These are phyloP conservation scores for Semaprochilodus insignis DNA, from an alignment of 2,797 vertebrate genomes.

Conservation along the genomic window DNA sequence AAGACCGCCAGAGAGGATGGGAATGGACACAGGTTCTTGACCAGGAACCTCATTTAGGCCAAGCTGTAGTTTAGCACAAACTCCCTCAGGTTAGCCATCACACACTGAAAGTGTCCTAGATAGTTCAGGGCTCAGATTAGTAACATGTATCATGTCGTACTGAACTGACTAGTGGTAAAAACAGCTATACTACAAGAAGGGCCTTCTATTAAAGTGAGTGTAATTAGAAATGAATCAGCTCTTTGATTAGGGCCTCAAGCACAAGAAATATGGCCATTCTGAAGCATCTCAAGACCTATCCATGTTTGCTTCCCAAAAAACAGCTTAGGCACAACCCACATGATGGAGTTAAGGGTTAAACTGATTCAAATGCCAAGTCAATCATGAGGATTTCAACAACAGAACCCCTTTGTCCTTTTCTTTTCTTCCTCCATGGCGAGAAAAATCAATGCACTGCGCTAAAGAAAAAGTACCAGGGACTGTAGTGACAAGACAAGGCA, in stretches of 20 bases:
- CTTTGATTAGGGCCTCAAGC: not conserved
- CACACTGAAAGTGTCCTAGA: not conserved
- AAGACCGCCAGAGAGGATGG: too few relatives aligned
- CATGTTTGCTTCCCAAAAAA: not conserved
- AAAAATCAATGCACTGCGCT: slow-evolving; percentile 74
- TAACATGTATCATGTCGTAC: not conserved
- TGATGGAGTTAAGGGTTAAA: slow-evolving; percentile 63
- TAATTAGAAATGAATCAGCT: not conserved
- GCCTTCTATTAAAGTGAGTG: not conserved
- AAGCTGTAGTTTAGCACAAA: slow-evolving; percentile 56
- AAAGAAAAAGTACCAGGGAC: slow-evolving; percentile 50
- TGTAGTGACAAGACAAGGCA: slow-evolving; percentile 64
- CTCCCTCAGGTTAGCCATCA: not conserved
- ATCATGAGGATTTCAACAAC: slow-evolving; percentile 61
- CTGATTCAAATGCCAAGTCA: slow-evolving; percentile 70
- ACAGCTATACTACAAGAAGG: not conserved
- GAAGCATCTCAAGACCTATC: not conserved
- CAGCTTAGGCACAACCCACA: not conserved
- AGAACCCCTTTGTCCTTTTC: slow-evolving; percentile 74
- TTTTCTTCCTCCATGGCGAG: slow-evolving; percentile 70
- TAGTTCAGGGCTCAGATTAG: too few relatives aligned
- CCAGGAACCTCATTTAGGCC: slow-evolving; percentile 70
- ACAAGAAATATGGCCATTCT: too few relatives aligned
- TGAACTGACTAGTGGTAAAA: not conserved
- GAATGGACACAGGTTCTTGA: too few relatives aligned